Conservation (phyloP, 2,113 vertebrate species). For the Heptranchias perlo region DNA sequence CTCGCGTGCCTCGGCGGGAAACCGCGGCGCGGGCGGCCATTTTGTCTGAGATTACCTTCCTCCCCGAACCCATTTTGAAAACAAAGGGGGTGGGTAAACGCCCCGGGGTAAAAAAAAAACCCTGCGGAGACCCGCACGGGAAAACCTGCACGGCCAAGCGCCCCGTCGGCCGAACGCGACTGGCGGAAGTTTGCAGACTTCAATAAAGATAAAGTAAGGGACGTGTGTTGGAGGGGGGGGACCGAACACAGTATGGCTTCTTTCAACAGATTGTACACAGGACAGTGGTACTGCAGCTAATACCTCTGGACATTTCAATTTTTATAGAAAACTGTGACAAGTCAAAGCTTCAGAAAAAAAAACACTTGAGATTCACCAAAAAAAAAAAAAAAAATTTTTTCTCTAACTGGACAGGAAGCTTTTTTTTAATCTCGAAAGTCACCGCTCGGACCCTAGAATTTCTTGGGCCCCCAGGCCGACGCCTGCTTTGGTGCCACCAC, state of each 20-base stretch:
- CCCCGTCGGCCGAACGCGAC: not conserved
- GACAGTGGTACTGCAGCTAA: not conserved
- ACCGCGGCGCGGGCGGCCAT: too few species aligned
- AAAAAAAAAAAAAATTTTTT: not conserved
- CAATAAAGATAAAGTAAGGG: too few species aligned
- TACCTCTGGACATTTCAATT: slow-evolving; percentile 25
- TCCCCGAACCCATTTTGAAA: too few species aligned
- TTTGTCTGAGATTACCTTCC: too few species aligned
- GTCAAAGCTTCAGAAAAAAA: slow-evolving; percentile 3
- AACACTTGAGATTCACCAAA: slow-evolving; percentile 23
- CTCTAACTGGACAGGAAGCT: not conserved
- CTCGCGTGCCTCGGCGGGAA: too few species aligned
- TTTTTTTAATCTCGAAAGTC: slow-evolving; percentile 42
- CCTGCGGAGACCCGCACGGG: too few species aligned
- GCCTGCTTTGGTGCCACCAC: slow-evolving; percentile 64
- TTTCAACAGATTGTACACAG: slow-evolving; percentile 8
- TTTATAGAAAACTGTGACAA: slow-evolving; percentile 29
- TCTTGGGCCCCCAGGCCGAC: slow-evolving; percentile 72
- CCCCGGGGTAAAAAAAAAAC: too few species aligned
- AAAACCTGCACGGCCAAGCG: too few species aligned
- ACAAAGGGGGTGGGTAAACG: too few species aligned
- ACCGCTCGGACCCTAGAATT: slow-evolving; percentile 56
- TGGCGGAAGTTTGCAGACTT: not conserved
- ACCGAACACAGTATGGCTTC: not conserved
- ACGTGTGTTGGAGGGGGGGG: fast-evolving